These are phyloP conservation scores for Andrena marginata DNA, from an alignment of 2,888 invertebrate genomes.

Conservation along the genomic window DNA sequence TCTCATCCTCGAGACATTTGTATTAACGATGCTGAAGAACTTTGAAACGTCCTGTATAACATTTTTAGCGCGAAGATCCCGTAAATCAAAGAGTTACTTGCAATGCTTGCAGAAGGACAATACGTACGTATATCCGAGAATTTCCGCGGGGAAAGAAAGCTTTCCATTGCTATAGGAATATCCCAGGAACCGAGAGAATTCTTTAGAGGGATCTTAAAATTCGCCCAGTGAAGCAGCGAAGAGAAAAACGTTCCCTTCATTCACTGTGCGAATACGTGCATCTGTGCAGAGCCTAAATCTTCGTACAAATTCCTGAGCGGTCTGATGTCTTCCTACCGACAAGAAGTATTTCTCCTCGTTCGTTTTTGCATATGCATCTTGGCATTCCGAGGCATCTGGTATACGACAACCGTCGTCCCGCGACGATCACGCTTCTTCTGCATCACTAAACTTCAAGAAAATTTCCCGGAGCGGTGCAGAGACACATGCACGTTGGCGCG, in stretches of 20 bases:
- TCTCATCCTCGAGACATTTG: background rate
- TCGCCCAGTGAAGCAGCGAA: constrained; percentile 28
- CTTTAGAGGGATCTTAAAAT: constrained; percentile 46
- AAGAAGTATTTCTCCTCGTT: constrained; percentile 55
- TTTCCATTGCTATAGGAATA: constrained; percentile 28
- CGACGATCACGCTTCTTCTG: constrained; percentile 38
- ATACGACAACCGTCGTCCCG: constrained; percentile 24
- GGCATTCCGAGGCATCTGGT: constrained; percentile 49
- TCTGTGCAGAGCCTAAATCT: constrained; percentile 24
- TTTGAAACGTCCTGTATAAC: background rate
- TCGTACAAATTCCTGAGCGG: constrained; percentile 51
- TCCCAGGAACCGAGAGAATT: constrained; percentile 11
- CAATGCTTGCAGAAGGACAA: constrained; percentile 21
- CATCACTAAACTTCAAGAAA: constrained; percentile 40
- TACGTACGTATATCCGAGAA: constrained; percentile 5
- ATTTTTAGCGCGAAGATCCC: background rate
- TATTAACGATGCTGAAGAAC: too few relatives aligned
- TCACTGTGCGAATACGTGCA: constrained; percentile 34
- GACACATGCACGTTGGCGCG: constrained; percentile 10
- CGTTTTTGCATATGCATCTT: constrained; percentile 53
- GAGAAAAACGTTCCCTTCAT: constrained; percentile 53
- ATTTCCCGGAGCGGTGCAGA: constrained; percentile 35
- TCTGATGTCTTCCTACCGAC: constrained; percentile 45
- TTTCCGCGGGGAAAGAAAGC: background rate
- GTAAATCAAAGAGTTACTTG: constrained; percentile 5